phyloP scores from a whole-genome alignment of 2,113 vertebrate species.

The Oreochromis tanganicae region DNA sequence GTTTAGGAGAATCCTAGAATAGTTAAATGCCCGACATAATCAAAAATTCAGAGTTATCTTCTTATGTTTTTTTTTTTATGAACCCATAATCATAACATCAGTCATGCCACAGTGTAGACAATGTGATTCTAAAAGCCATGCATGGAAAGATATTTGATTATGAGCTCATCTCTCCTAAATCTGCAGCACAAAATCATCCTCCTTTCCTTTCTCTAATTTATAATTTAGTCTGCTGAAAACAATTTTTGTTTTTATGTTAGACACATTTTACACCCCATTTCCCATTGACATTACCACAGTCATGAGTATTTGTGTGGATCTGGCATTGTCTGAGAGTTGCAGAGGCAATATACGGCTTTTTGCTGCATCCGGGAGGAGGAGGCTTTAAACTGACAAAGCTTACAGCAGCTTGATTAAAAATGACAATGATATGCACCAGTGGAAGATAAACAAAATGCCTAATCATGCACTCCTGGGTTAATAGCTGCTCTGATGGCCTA shows the following conservation, averaged over 20 bases:
- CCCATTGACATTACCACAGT: not conserved
- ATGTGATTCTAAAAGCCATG: not conserved
- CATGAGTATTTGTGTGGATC: not conserved
- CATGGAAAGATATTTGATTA: not conserved
- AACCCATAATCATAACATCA: not conserved
- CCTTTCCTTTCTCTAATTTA: not conserved
- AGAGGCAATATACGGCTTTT: not conserved
- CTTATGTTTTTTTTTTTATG: not conserved
- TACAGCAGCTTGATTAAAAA: conserved; percentile 38
- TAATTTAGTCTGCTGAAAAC: conserved; percentile 19
- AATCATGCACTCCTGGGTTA: conserved; percentile 43
- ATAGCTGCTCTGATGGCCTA: conserved; percentile 33
- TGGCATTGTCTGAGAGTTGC: not conserved
- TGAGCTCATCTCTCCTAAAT: not conserved
- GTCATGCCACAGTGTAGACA: not conserved
- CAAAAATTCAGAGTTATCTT: not conserved
- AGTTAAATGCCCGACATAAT: not conserved
- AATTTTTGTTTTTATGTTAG: not conserved
- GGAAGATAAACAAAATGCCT: conserved; percentile 40
- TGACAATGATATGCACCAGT: conserved; percentile 44
- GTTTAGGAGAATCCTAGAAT: not conserved
- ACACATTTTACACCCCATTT: conserved; percentile 31
- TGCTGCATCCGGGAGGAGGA: not conserved
- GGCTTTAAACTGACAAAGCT: not conserved
- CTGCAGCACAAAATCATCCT: not conserved